phyloP scores from a whole-genome alignment of 2,888 invertebrate genomes.

The Ischnus inquisitorius region DNA sequence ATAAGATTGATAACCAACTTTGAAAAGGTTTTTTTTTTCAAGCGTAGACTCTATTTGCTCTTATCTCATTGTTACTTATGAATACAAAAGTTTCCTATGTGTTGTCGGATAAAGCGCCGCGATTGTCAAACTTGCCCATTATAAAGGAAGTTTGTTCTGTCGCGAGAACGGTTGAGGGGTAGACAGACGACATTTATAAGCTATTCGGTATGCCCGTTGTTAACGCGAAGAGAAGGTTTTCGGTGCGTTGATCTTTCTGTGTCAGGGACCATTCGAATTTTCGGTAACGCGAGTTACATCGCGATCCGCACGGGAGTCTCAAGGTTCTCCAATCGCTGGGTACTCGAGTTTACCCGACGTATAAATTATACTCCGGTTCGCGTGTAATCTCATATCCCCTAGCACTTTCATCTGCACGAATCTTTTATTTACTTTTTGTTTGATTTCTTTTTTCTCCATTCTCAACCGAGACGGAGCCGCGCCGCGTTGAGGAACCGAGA shows the following conservation, averaged over 20 bases:
- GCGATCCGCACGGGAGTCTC: not conserved
- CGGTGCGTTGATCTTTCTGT: conserved; percentile 42
- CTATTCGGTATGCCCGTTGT: conserved; percentile 1
- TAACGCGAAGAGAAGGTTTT: not conserved
- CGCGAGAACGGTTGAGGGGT: not conserved
- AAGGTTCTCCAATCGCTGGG: conserved; percentile 28
- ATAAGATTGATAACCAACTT: too few relatives aligned
- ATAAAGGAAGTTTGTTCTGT: conserved; percentile 31
- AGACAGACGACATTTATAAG: not conserved
- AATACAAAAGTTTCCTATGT: conserved; percentile 2
- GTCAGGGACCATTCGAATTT: conserved; percentile 42
- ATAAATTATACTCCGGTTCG: conserved; percentile 31
- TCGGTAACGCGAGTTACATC: conserved; percentile 4
- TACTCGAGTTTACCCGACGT: conserved; percentile 21
- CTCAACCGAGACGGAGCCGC: not conserved
- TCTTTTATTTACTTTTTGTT: conserved; percentile 34
- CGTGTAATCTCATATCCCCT: conserved; percentile 15
- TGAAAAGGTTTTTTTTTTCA: too few relatives aligned
- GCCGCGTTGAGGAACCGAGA: conserved; percentile 5
- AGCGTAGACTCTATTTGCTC: not conserved
- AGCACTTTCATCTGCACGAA: conserved; percentile 35
- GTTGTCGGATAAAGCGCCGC: not conserved
- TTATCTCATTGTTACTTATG: conserved; percentile 45
- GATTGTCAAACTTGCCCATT: conserved; percentile 9
- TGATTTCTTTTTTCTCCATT: conserved; percentile 10